These are phyloP conservation scores for Phodopus roborovskii DNA, from an alignment of 2,113 vertebrate genomes.

Conservation along the genomic window DNA sequence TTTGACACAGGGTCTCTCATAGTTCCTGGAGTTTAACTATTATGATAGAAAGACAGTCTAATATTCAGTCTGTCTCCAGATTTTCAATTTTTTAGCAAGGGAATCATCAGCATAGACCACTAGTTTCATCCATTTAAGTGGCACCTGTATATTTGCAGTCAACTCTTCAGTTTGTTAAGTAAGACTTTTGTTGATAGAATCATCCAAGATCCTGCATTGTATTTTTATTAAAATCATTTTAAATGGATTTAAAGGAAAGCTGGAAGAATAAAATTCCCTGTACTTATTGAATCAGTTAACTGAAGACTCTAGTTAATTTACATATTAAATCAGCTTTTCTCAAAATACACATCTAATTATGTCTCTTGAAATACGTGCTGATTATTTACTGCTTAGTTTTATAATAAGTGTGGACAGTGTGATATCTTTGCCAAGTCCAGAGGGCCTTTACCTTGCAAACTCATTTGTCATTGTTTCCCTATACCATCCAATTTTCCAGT, in stretches of 20 bases:
- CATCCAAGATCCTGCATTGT: too few species aligned
- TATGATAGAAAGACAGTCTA: not conserved
- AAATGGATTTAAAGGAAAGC: not conserved
- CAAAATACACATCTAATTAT: not conserved
- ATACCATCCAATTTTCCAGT: not conserved
- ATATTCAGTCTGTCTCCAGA: not conserved
- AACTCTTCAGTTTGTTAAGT: not conserved
- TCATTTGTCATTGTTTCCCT: not conserved
- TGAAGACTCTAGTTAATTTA: not conserved
- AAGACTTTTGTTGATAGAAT: not conserved
- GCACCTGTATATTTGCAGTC: too few species aligned
- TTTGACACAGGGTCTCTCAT: not conserved
- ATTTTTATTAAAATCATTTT: not conserved
- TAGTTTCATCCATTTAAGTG: not conserved
- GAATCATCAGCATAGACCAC: too few species aligned
- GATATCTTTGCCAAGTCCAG: not conserved
- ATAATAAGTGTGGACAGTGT: not conserved
- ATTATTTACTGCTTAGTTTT: not conserved
- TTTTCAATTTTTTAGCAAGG: too few species aligned
- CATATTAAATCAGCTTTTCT: not conserved
- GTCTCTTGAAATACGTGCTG: not conserved
- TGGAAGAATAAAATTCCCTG: not conserved
- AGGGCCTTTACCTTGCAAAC: too few species aligned
- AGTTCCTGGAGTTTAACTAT: not conserved
- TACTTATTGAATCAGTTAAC: not conserved